Base-by-base conservation (phyloP, 2,888 invertebrate genomes). In the Luperina testacea region DNA sequence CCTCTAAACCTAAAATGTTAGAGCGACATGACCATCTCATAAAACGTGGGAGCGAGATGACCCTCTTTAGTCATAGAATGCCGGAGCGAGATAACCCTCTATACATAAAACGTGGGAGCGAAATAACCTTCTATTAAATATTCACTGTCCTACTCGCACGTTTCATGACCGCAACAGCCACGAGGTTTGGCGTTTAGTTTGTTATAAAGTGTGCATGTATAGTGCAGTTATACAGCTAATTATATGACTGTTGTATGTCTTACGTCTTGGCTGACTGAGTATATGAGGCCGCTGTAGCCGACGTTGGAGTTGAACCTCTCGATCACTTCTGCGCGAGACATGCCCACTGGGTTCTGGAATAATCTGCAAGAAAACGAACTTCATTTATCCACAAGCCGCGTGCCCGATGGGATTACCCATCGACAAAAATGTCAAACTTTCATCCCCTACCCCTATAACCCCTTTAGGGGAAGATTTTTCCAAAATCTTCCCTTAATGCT, bases 281-380 rank as follows among this genome's bases (percentile, higher is more conserved):
- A 99, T 86, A 99, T 98, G 72, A 99, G 98, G 38, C 99, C 99
- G 95, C 99, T 99, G 97, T 99, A 99, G 6, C 99, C 99, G 90
- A 99, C 98, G 95, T 99, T 99, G 72, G 99, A 98, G 96, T 99
- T 99, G 96, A 99, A 99, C 82, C 99, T 97, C 88, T 98, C 98
- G 42, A 99, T 98, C 88, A 99, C 98, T 93, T 99, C 99, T 45
- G 98, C 96, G 17, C 97, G 95, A 2, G 89, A 84, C 95, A 97
- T 97, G 32, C 95, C 93, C 68, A 97, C 97, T 70, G 97, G 97
- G 87, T 97, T 97, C 86, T 97, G 97, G 85, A 97, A 97, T 87
- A 97, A 92, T 84, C 97, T 97, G 93, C 2, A 84, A 82, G 53
- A 64, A 72, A 32, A 24, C 42, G 4, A 32, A 53, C 15, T 57